Conservation (phyloP, 2,113 vertebrate species). For the Rhea americana region DNA sequence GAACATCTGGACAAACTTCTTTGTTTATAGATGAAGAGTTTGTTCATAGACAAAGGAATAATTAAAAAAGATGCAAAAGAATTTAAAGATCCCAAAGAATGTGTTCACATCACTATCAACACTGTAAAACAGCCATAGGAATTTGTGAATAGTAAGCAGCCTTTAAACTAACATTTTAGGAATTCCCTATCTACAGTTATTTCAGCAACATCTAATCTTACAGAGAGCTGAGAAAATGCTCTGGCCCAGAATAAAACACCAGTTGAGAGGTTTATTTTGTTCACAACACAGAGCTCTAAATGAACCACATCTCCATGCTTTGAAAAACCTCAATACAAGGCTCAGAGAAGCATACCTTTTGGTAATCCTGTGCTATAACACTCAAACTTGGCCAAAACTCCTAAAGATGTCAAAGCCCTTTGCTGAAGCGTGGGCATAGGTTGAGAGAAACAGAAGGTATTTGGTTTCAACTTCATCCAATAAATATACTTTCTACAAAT, state of each 20-base stretch:
- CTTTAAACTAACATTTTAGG: background rate
- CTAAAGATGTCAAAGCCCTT: background rate
- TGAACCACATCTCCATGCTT: background rate
- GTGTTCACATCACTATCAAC: background rate
- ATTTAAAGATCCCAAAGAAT: background rate
- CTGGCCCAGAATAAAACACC: background rate
- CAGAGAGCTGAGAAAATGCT: background rate
- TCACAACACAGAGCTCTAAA: background rate
- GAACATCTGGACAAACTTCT: background rate
- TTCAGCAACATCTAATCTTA: background rate
- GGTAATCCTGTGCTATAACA: background rate
- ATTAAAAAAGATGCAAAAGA: background rate
- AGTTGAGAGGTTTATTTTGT: background rate
- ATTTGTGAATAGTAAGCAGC: background rate
- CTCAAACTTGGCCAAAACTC: background rate
- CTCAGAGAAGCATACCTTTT: background rate
- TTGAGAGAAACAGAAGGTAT: background rate
- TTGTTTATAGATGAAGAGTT: background rate
- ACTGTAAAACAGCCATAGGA: background rate
- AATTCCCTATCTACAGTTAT: background rate
- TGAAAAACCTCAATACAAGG: background rate
- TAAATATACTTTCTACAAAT: background rate
- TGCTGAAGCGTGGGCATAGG: background rate
- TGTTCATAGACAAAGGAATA: rapidly evolving
- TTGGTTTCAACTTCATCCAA: background rate